Conservation (phyloP, 2,797 vertebrate genomes). For the Nyctalus aviator region DNA sequence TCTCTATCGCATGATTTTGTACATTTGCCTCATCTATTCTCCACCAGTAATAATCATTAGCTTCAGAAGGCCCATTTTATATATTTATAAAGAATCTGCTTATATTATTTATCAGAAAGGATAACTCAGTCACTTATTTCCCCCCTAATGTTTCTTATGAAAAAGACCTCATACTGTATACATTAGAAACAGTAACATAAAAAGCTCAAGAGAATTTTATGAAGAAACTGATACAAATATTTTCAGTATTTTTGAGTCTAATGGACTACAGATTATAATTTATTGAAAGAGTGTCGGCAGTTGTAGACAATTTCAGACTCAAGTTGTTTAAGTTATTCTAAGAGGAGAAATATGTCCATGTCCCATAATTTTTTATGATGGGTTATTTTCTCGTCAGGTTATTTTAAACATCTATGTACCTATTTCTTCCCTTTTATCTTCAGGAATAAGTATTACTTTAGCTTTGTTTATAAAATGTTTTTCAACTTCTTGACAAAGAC, state of each 20-base stretch:
- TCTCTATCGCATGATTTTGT: neutral
- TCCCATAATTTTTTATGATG: neutral
- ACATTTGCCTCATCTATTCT: neutral
- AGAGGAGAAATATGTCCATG: neutral
- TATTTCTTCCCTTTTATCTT: conserved; percentile 40
- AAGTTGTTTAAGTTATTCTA: conserved; percentile 33
- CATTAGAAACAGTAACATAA: conserved; percentile 10
- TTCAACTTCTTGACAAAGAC: conserved; percentile 34
- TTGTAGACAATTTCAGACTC: conserved; percentile 4
- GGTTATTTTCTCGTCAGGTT: neutral
- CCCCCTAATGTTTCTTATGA: neutral
- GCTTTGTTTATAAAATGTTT: conserved; percentile 47
- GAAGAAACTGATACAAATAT: neutral
- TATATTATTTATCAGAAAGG: neutral
- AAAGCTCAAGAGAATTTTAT: neutral
- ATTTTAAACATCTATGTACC: neutral
- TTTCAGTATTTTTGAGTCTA: conserved; percentile 13
- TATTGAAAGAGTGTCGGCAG: conserved; percentile 1
- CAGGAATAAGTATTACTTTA: neutral
- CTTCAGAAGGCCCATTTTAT: neutral
- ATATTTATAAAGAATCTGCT: neutral
- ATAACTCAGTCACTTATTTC: neutral
- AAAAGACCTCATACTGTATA: neutral
- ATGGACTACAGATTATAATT: neutral
- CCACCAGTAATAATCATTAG: neutral